Conservation (phyloP, 2,797 vertebrate species). For the Anas bahamensis region DNA sequence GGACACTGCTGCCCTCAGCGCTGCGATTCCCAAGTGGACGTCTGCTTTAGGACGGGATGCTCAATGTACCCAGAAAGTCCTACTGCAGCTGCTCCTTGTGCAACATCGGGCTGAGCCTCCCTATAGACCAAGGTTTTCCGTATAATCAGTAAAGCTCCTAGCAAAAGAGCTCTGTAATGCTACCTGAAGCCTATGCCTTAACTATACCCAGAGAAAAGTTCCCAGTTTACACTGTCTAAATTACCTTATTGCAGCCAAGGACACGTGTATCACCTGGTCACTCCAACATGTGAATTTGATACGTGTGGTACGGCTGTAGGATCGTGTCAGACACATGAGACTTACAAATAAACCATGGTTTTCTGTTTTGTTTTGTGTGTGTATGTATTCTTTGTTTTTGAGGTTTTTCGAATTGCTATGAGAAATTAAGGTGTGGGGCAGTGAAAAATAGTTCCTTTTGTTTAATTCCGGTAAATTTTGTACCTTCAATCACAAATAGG, state of each 20-base stretch:
- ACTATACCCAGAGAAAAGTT: neutral
- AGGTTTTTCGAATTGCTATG: neutral
- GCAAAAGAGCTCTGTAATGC: neutral
- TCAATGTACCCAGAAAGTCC: neutral
- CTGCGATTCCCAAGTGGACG: rapidly evolving
- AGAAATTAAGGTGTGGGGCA: neutral
- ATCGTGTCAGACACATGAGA: neutral
- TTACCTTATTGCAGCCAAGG: neutral
- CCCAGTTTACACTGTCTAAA: neutral
- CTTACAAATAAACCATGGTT: neutral
- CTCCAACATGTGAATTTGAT: neutral
- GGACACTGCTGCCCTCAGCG: rapidly evolving
- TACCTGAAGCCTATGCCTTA: neutral
- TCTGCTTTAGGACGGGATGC: neutral
- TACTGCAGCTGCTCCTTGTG: neutral
- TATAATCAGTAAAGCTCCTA: neutral
- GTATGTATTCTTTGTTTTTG: neutral
- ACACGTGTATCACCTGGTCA: neutral
- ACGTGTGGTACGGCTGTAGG: neutral
- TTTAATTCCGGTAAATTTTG: neutral
- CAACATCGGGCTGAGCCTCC: neutral
- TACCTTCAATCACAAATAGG: neutral
- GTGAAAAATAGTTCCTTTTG: neutral
- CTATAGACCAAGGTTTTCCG: neutral
- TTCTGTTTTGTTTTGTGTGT: neutral